phyloP scores from a whole-genome alignment of 2,113 vertebrate species.

The Anhinga anhinga region DNA sequence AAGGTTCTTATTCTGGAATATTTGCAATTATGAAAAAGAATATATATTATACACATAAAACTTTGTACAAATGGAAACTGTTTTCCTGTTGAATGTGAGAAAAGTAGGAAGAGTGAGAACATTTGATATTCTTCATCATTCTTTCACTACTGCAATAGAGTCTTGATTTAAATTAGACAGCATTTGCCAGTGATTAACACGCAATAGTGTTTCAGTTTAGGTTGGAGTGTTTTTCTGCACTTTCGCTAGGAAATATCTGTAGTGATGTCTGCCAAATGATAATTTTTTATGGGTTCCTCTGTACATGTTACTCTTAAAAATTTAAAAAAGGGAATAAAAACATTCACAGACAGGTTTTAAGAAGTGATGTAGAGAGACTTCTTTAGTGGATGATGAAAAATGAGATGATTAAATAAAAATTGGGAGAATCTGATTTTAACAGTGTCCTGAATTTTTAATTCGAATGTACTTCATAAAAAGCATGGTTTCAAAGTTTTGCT shows the following conservation, averaged over 20 bases:
- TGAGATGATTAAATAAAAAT: conserved; percentile 59
- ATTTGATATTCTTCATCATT: conserved; percentile 2
- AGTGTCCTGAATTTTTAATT: conserved; percentile 68
- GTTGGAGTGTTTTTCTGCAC: conserved; percentile 32
- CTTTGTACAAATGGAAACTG: neutral
- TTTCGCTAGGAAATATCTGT: neutral
- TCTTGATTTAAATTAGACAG: conserved; percentile 6
- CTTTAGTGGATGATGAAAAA: conserved; percentile 61
- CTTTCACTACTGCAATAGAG: neutral
- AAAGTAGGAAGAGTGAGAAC: neutral
- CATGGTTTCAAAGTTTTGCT: conserved; percentile 77
- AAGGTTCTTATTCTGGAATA: conserved; percentile 19
- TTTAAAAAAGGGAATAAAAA: conserved; percentile 20
- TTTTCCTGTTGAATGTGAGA: neutral
- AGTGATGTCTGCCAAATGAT: conserved; percentile 1
- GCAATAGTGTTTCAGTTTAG: neutral
- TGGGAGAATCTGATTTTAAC: conserved; percentile 57
- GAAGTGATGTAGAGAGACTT: conserved; percentile 36
- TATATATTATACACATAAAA: neutral
- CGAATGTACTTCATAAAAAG: neutral
- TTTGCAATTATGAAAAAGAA: conserved; percentile 14
- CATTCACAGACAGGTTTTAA: conserved; percentile 39
- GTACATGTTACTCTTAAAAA: conserved; percentile 49
- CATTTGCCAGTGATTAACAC: conserved; percentile 15
- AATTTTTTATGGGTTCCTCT: conserved; percentile 11